Evolutionary conservation across 2,797 vertebrate species (phyloP).

Genomic region (Pygocentrus nattereri): DNA sequence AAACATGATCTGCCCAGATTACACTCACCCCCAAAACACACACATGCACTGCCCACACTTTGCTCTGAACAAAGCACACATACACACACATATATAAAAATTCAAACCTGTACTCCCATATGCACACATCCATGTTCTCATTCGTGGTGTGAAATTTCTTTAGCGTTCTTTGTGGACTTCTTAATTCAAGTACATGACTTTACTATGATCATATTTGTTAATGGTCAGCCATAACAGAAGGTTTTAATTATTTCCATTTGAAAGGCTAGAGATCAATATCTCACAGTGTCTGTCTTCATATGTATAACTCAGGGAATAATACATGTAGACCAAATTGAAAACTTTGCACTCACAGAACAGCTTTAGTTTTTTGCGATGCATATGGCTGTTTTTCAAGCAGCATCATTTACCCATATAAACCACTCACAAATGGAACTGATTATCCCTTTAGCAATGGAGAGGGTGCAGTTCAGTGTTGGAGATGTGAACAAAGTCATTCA

Average conservation of each 20-base stretch:
- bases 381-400: too few species aligned
- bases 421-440: too few species aligned
- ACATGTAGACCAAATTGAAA: background rate
- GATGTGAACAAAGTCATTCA: too few species aligned
- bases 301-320: constrained; percentile 9
- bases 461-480: too few species aligned
- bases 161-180: constrained; percentile 28
- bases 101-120: constrained; percentile 59
- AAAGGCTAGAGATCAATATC: constrained; percentile 10
- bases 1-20: constrained; percentile 86
- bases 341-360: background rate
- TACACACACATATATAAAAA: constrained; percentile 46
- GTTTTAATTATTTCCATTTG: constrained; percentile 24
- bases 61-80: constrained; percentile 30
- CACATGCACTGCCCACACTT: constrained; percentile 52
- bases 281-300: constrained; percentile 21
- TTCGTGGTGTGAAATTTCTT: constrained; percentile 19
- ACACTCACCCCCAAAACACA: constrained; percentile 67
- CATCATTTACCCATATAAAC: too few species aligned
- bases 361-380: too few species aligned
- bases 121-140: constrained; percentile 48
- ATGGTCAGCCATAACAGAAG: constrained; percentile 33
- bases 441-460: too few species aligned
- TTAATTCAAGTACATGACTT: constrained; percentile 48
- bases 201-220: constrained; percentile 40